These are phyloP conservation scores for Phyllotreta striolata DNA, from an alignment of 2,888 invertebrate genomes.

Conservation along the genomic window DNA sequence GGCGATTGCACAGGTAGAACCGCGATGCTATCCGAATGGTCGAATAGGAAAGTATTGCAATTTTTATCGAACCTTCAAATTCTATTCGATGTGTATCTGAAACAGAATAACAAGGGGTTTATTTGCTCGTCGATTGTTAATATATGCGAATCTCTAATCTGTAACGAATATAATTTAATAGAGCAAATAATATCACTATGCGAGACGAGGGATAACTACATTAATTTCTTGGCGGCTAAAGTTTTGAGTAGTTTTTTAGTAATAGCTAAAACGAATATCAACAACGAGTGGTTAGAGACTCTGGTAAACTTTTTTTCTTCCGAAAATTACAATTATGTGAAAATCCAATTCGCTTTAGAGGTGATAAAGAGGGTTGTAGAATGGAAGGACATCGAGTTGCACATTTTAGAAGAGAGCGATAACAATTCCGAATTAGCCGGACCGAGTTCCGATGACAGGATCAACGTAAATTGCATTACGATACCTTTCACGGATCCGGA, in stretches of 20 bases:
- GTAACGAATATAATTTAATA: slow-evolving; percentile 83
- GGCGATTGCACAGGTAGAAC: slow-evolving; percentile 63
- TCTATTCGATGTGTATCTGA: slow-evolving; percentile 83
- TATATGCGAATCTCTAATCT: slow-evolving; percentile 80
- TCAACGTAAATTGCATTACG: slow-evolving; percentile 64
- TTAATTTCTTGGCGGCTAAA: slow-evolving; percentile 81
- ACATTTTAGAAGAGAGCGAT: slow-evolving; percentile 76
- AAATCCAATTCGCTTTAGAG: slow-evolving; percentile 85
- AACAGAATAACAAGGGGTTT: slow-evolving; percentile 82
- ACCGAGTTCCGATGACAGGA: slow-evolving; percentile 46
- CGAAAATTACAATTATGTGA: slow-evolving; percentile 71
- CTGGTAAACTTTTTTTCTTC: slow-evolving; percentile 76
- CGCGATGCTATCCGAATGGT: slow-evolving; percentile 69
- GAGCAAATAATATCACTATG: slow-evolving; percentile 84
- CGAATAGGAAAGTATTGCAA: slow-evolving; percentile 73
- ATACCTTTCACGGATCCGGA: slow-evolving; percentile 79
- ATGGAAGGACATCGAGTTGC: slow-evolving; percentile 84
- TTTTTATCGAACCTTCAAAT: slow-evolving; percentile 85
- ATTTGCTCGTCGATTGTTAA: slow-evolving; percentile 84
- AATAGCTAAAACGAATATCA: slow-evolving; percentile 82
- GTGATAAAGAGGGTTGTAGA: slow-evolving; percentile 87
- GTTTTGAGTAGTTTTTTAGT: slow-evolving; percentile 85
- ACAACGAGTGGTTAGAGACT: slow-evolving; percentile 81
- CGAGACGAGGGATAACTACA: slow-evolving; percentile 79
- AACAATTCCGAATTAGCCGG: slow-evolving; percentile 54